Conservation (phyloP, 2,888 invertebrate species). For the Drosophila borborema region DNA sequence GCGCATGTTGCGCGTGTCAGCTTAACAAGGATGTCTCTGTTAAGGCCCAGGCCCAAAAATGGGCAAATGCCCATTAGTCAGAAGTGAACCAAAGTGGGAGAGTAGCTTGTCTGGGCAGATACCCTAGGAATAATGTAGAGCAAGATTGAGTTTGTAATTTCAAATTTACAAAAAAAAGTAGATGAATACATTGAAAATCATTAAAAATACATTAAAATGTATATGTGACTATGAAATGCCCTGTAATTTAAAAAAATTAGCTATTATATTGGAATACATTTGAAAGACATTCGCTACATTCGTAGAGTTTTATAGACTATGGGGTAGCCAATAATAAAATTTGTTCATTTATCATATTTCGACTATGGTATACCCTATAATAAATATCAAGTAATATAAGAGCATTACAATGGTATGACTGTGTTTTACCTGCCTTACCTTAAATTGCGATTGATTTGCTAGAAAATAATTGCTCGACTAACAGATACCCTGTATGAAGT, state of each 20-base stretch:
- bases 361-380: not conserved
- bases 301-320: not conserved
- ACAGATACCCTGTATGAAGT: not conserved
- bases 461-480: not conserved
- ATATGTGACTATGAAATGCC: not conserved
- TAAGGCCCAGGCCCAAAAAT: constrained; percentile 31
- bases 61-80: constrained; percentile 14
- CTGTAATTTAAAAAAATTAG: not conserved
- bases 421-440: too few species aligned
- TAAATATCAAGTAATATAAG: not conserved
- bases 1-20: constrained; percentile 43
- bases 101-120: not conserved
- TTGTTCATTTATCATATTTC: not conserved
- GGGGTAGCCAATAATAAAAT: not conserved
- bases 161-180: not conserved
- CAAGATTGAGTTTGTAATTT: not conserved
- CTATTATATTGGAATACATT: too few species aligned
- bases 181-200: not conserved
- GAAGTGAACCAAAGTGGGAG: not conserved
- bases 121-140: not conserved
- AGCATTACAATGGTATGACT: not conserved
- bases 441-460: too few species aligned
- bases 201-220: too few species aligned
- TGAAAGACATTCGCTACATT: too few species aligned
- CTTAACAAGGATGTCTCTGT: constrained; percentile 61